A percentile compares a stretch with the other conserved stretches of the same genome.
Conservation (phyloP, 2,113 vertebrate species). For the Cinclus cinclus region DNA sequence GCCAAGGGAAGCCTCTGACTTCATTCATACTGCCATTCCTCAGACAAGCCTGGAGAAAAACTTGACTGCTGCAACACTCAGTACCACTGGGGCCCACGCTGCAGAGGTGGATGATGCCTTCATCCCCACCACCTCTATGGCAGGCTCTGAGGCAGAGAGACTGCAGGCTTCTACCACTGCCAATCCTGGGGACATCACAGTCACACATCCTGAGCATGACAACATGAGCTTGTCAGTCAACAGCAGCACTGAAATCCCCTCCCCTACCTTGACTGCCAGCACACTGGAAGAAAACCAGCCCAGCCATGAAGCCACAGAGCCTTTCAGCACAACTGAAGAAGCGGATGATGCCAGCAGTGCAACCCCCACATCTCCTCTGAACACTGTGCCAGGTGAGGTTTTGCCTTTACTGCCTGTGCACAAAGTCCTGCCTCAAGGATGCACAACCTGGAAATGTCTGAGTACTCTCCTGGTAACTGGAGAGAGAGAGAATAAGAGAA, state of each 20-base stretch:
- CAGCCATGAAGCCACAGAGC: not conserved
- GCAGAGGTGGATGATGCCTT: not conserved
- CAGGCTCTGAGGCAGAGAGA: not conserved
- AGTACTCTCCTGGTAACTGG: not conserved
- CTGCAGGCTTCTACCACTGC: not conserved
- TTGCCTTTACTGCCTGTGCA: not conserved
- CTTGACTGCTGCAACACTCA: not conserved
- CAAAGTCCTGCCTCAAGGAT: not conserved
- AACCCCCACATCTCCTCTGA: not conserved
- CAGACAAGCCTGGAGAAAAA: not conserved
- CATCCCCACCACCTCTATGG: not conserved
- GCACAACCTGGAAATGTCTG: not conserved
- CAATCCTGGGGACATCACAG: not conserved
- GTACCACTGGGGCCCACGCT: not conserved
- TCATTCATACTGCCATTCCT: not conserved
- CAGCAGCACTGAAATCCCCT: not conserved
- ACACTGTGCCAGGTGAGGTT: constrained; percentile 2
- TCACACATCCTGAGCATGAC: not conserved
- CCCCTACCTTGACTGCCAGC: not conserved
- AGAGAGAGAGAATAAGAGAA: not conserved
- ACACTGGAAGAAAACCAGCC: not conserved
- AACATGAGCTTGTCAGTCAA: not conserved
- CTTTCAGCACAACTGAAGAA: not conserved
- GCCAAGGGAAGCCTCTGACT: not conserved
- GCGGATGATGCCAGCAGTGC: not conserved